A percentile compares a stretch with the other conserved stretches of the same genome.
These are phyloP conservation scores for Perognathus longimembris DNA, from an alignment of 2,113 vertebrate genomes.

Conservation along the genomic window DNA sequence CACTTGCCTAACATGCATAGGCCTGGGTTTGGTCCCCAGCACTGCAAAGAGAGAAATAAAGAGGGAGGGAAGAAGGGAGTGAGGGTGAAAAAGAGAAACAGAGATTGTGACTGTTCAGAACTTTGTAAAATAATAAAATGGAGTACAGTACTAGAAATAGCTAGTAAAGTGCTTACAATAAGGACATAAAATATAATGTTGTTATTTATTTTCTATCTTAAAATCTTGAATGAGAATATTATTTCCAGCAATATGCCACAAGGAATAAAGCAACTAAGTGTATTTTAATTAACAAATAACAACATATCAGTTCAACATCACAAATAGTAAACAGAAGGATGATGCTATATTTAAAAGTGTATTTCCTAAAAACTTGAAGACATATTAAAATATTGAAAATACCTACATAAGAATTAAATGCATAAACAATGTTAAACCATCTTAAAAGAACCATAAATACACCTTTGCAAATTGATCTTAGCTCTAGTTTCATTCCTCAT, in stretches of 20 bases:
- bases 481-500: constrained; percentile 22
- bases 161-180: background rate
- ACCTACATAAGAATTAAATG: background rate
- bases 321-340: background rate
- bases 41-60: background rate
- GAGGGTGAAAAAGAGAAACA: background rate
- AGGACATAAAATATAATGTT: background rate
- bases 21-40: background rate
- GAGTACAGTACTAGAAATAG: background rate
- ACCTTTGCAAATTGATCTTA: background rate
- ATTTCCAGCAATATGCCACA: background rate
- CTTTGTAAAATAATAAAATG: background rate
- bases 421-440: background rate
- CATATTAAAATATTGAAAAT: constrained; percentile 28
- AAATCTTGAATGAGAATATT: constrained; percentile 6
- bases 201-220: constrained; percentile 44
- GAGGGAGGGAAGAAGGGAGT: background rate
- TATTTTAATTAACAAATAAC: constrained; percentile 7
- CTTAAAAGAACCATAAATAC: constrained; percentile 23
- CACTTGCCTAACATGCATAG: background rate
- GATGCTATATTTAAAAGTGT: background rate
- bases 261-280: constrained; percentile 31
- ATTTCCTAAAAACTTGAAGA: constrained; percentile 31
- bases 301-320: background rate
- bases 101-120: background rate